A percentile compares a stretch with the other conserved stretches of the same genome.
Conservation (phyloP, 2,888 invertebrate species). For the Xanthia togata region DNA sequence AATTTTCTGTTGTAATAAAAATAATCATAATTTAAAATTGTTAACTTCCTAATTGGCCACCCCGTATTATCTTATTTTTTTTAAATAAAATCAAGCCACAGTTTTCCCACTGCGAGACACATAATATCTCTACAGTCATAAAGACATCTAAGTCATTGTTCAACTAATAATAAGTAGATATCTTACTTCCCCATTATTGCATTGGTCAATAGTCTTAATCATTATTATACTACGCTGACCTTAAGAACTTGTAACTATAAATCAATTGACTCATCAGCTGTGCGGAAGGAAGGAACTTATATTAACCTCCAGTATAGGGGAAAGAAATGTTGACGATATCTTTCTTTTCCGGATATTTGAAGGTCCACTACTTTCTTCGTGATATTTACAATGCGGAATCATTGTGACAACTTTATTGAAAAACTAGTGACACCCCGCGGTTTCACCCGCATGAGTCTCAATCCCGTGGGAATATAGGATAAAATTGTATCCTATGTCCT, state of each 20-base stretch:
- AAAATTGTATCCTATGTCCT: no score
- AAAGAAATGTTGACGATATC: background rate
- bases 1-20: no score
- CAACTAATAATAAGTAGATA: background rate
- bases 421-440: no score
- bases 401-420: no score
- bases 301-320: slow-evolving; percentile 6
- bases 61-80: no score
- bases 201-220: background rate
- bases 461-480: no score
- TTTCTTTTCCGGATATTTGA: background rate
- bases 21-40: no score
- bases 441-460: no score
- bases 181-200: background rate
- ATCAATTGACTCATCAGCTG: slow-evolving; percentile 12
- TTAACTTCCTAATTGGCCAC: no score
- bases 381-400: slow-evolving; percentile 1
- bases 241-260: background rate
- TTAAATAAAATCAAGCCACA: no score
- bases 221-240: background rate
- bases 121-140: no score
- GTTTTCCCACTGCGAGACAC: no score
- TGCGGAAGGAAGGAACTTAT: slow-evolving; percentile 14
- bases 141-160: background rate
- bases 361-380: slow-evolving; percentile 43